Base-by-base conservation (phyloP, 2,888 invertebrate species). In the Pheosia gnoma region DNA sequence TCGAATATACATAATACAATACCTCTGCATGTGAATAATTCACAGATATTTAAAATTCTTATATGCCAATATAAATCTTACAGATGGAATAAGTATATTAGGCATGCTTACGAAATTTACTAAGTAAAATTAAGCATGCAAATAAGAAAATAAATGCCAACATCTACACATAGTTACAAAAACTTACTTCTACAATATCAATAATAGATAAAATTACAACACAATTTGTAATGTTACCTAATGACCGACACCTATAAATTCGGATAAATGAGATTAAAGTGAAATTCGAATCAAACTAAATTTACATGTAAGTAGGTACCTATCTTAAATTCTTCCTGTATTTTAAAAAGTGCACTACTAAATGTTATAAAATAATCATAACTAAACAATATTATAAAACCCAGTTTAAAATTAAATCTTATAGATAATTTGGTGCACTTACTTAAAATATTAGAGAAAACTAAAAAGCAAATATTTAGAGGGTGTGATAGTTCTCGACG, bases 401-500 rank as follows among this genome's bases (percentile, higher is more conserved):
- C 69, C 62, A 59, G 52, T 56, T 65, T 47, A 60, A 72, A 77
- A 71, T 70, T 68, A 71, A 75, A 74, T 68, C 59, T 68, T 73
- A 76, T 63, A 66, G 61, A 58, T 75, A 67, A 64, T 68, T 78
- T 77, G 78, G 90, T 91, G 92, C 91, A 90, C 89, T 87, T 88
- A 87, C 67, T 77, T 73, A 78, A 67, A 76, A 63, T 65, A 70
- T 71, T 70, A 78, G 71, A 74, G 78, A 72, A 67, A 62, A 72
- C 67, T 69, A 67, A 64, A 25, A 71, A 70, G 61, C 62, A 63
- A 62, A 41, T 59, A 64, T 90, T 96, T 97, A 98, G 86, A 98
- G 95, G 66, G 97, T 98, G 82, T 97, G 97, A 89, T 98, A 98
- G 90, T 97, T 97, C 75, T 96, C 95, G 86, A 97, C 98, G 63